Evolutionary conservation across 2,888 invertebrate genomes (phyloP).

Genomic region (Tinea semifulvella): DNA sequence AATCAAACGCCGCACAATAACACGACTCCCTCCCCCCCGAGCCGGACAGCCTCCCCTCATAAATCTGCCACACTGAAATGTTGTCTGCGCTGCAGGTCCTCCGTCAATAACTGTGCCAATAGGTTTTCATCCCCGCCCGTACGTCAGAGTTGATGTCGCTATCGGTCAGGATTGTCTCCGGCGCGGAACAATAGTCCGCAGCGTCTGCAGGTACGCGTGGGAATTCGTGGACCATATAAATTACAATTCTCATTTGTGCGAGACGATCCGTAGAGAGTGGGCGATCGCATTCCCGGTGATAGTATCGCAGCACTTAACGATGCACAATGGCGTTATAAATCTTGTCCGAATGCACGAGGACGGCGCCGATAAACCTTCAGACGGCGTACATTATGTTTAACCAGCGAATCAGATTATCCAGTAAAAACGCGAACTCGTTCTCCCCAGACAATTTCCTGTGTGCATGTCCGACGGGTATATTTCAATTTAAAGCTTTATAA

Average conservation of each 20-base stretch:
- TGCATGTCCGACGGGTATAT: too few relatives aligned
- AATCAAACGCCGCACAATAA: constrained; percentile 66
- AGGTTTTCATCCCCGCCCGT: constrained; percentile 41
- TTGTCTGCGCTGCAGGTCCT: constrained; percentile 33
- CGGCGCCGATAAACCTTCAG: constrained; percentile 7
- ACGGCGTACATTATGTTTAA: constrained; percentile 1
- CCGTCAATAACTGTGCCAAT: constrained; percentile 49
- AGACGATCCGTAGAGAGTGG: constrained; percentile 7
- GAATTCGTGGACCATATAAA: constrained; percentile 7
- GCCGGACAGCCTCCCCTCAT: constrained; percentile 29
- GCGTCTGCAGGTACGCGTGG: not conserved
- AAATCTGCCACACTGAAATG: constrained; percentile 61
- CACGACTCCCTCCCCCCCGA: constrained; percentile 36
- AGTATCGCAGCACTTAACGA: constrained; percentile 60
- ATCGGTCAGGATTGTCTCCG: constrained; percentile 30
- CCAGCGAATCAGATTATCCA: constrained; percentile 2
- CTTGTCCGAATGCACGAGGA: constrained; percentile 45
- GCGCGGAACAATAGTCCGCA: constrained; percentile 21
- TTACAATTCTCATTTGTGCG: constrained; percentile 12
- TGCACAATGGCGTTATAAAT: constrained; percentile 62
- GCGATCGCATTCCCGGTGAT: constrained; percentile 42
- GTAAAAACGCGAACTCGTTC: not conserved
- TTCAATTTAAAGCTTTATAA: too few relatives aligned
- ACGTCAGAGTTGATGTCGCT: constrained; percentile 32
- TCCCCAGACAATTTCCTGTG: too few relatives aligned